Base-by-base conservation (phyloP, 2,888 invertebrate genomes). In the Drosophila neonasuta region DNA sequence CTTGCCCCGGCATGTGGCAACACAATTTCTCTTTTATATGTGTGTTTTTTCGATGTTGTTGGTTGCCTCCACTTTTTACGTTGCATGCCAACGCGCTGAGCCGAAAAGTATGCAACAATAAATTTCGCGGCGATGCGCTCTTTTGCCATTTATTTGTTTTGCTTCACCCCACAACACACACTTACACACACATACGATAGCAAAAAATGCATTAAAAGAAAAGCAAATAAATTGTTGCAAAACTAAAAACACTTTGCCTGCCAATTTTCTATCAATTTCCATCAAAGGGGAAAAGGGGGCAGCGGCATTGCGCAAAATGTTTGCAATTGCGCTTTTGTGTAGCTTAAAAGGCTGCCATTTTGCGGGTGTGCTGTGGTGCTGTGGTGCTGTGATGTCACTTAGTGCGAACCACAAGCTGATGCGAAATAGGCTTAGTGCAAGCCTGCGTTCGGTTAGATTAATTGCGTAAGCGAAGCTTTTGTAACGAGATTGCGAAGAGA, bases 71-170 rank as follows among this genome's bases (percentile, higher is more conserved):
- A 46, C 17, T 51, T 48, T 55, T 56, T 46, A 42, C 56, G 65
- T 63, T 56, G 68, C 67, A 50, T 76, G 68, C 76, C 69, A 68
- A 67, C 58, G 79, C 82, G 75, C 82, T 81, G 82, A 82, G 69
- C 82, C 85, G 76, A 87, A 85, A 87, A 87, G 83, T 80, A 84
- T 87, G 78, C 87, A 84, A 87, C 83, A 84, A 84, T 84, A 87
- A 85, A 84, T 87, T 78, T 71, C 30, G 32, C 50, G 54, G 59
- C 77, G 76, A 61, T 57, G 70, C 58, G 46, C 65, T 67, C 63
- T 70, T 55, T 65, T 67, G 45, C 54, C 60, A 51, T 75, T 64
- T 61, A 46, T 67, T 55, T 66, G 52, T 17, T 70, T 70, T 60
- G 20, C 5, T 15, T 17, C 15, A 15, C 24, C 29, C 13, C 17